A percentile compares a stretch with the other conserved stretches of the same genome.
Evolutionary conservation across 2,113 vertebrate genomes (phyloP).

Genomic region (Eulemur macaco): DNA sequence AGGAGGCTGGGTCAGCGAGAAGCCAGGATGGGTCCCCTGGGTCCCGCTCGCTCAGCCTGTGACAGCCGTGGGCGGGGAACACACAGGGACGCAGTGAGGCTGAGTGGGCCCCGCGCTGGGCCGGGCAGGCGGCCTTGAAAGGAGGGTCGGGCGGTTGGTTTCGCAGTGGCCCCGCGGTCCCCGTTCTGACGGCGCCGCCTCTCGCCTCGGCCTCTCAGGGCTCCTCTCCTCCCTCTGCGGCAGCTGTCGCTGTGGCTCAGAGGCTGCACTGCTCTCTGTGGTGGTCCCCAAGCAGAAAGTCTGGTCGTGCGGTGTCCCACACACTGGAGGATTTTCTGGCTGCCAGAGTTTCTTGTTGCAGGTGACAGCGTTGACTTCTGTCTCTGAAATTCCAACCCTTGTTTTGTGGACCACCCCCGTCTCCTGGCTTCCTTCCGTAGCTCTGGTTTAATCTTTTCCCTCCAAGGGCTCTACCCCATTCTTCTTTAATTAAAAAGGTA

Average conservation of each 20-base stretch:
- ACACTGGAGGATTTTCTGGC: neutral
- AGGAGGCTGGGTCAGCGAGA: accelerated
- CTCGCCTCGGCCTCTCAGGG: neutral
- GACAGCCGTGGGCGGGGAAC: no score
- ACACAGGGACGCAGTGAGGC: neutral
- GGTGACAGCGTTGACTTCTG: neutral
- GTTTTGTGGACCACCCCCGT: no score
- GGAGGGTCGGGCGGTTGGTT: no score
- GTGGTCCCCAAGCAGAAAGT: neutral
- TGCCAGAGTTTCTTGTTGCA: neutral
- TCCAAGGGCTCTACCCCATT: neutral
- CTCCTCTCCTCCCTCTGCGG: accelerated
- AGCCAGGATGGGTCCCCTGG: accelerated
- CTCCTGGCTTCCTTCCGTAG: neutral
- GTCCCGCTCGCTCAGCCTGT: neutral
- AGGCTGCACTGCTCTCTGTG: neutral
- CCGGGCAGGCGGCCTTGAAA: neutral
- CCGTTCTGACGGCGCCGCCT: neutral
- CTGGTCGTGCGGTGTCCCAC: neutral
- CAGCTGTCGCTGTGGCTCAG: neutral
- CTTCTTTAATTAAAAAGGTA: neutral
- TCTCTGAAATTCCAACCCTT: neutral
- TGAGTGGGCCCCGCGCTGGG: neutral
- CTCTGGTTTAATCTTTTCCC: neutral
- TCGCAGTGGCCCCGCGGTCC: neutral